These are phyloP conservation scores for Tupaia tana DNA, from an alignment of 2,113 vertebrate genomes.

Conservation along the genomic window DNA sequence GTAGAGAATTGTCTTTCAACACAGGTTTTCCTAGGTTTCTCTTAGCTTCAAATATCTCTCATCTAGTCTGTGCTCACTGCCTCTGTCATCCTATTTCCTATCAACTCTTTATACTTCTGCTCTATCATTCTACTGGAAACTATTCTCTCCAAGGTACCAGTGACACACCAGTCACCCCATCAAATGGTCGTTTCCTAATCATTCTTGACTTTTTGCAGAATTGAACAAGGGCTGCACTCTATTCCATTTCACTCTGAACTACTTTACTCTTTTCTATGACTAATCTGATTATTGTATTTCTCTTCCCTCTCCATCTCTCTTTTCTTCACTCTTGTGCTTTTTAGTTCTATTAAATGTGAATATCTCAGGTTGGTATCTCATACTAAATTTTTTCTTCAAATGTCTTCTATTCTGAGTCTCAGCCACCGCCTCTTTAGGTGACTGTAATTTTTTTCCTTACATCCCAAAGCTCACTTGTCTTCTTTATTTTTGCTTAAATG, in stretches of 20 bases:
- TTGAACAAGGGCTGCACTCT: background rate
- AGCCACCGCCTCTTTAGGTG: background rate
- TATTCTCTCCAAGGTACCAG: background rate
- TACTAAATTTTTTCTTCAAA: background rate
- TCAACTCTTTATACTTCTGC: background rate
- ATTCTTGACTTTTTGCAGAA: conserved; percentile 30
- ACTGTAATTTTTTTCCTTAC: conserved; percentile 24
- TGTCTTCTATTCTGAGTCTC: background rate
- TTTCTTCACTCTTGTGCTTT: conserved; percentile 5
- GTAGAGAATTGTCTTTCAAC: background rate
- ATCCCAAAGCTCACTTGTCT: background rate
- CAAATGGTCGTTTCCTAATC: conserved; percentile 12
- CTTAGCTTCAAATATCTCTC: background rate
- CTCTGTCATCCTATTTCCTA: background rate
- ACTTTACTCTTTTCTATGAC: background rate
- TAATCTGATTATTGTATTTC: background rate
- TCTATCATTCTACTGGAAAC: background rate
- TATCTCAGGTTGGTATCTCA: background rate
- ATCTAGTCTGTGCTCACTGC: background rate
- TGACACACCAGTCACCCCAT: background rate
- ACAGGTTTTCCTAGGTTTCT: background rate
- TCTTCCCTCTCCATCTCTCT: background rate
- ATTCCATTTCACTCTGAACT: conserved; percentile 31
- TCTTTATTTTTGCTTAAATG: conserved; percentile 14
- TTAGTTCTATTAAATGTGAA: conserved; percentile 17